Conservation (phyloP, 2,113 vertebrate species). For the Chaenogobius annularis region DNA sequence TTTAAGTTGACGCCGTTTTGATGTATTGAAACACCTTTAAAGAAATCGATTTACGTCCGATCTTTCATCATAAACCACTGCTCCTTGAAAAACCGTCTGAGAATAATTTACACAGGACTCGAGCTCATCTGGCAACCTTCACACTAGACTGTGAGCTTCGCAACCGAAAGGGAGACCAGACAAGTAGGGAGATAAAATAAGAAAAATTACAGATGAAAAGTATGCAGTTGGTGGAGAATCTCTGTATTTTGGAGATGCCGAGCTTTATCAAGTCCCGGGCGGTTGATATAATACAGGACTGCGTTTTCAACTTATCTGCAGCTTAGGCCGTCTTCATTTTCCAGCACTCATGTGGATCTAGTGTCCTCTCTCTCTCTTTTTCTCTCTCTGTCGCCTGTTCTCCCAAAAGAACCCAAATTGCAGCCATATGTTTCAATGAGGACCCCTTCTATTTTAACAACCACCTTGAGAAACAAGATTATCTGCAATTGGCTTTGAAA, state of each 20-base stretch:
- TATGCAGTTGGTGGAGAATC: slow-evolving; percentile 25
- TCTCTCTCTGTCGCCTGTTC: slow-evolving; percentile 22
- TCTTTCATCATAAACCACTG: neutral
- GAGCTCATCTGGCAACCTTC: slow-evolving; percentile 5
- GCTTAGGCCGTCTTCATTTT: slow-evolving; percentile 42
- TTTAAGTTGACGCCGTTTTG: slow-evolving; percentile 16
- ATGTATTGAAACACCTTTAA: slow-evolving; percentile 27
- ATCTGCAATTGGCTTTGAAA: slow-evolving; percentile 52
- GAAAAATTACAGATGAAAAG: neutral
- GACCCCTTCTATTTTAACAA: slow-evolving; percentile 47
- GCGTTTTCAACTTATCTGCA: slow-evolving; percentile 43
- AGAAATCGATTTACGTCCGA: slow-evolving; percentile 5
- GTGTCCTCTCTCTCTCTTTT: slow-evolving; percentile 8
- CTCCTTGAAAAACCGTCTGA: slow-evolving; percentile 15
- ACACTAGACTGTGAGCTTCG: neutral
- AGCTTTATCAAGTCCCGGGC: slow-evolving; percentile 39
- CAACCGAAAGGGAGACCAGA: slow-evolving; percentile 2
- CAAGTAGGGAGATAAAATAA: neutral
- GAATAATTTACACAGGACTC: neutral
- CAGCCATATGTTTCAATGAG: slow-evolving; percentile 56
- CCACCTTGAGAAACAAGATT: slow-evolving; percentile 62
- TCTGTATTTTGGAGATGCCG: slow-evolving; percentile 24
- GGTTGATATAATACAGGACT: slow-evolving; percentile 47
- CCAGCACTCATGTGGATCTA: slow-evolving; percentile 31
- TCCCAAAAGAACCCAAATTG: slow-evolving; percentile 50